Percentiles rank a stretch among this genome's conserved stretches.
Conservation (phyloP, 30 jellyfish, hydroid and myxozoan genomes). For the Chrysaora quinquecirrha region DNA sequence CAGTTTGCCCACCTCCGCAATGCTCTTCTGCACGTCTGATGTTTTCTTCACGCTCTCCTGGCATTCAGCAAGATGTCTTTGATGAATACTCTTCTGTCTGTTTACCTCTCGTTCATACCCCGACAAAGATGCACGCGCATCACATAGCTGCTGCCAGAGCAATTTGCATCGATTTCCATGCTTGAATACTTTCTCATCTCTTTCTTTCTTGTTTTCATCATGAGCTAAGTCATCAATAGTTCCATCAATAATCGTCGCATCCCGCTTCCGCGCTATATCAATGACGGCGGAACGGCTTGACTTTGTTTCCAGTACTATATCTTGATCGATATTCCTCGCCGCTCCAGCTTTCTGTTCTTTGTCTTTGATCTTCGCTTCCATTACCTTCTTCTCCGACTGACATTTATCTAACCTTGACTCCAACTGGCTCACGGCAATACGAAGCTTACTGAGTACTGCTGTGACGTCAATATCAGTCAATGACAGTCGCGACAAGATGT, state of each 20-base stretch:
- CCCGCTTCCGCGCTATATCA: constrained; percentile 65
- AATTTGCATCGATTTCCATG: constrained; percentile 66
- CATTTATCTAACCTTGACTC: constrained; percentile 50
- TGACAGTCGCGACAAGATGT: constrained; percentile 50
- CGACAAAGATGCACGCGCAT: constrained; percentile 49
- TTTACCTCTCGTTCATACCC: constrained; percentile 55
- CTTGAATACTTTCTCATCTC: constrained; percentile 63
- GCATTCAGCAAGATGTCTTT: constrained; percentile 43
- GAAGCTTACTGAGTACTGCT: constrained; percentile 51
- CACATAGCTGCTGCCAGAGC: constrained; percentile 83
- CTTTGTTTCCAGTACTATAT: background rate
- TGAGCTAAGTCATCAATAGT: constrained; percentile 63
- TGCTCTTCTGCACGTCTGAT: constrained; percentile 9
- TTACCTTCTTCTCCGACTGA: constrained; percentile 34
- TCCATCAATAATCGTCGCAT: constrained; percentile 58
- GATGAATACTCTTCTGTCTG: constrained; percentile 44
- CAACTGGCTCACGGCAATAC: constrained; percentile 65
- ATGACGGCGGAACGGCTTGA: constrained; percentile 73
- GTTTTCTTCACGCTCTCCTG: constrained; percentile 18
- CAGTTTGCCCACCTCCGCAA: background rate
- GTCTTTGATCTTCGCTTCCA: constrained; percentile 19
- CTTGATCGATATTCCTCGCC: background rate
- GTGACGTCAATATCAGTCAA: constrained; percentile 56
- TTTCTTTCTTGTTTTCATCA: constrained; percentile 37
- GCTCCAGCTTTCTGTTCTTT: background rate